phyloP scores from a whole-genome alignment of 2,113 vertebrate species.

The Orthonyx spaldingii region DNA sequence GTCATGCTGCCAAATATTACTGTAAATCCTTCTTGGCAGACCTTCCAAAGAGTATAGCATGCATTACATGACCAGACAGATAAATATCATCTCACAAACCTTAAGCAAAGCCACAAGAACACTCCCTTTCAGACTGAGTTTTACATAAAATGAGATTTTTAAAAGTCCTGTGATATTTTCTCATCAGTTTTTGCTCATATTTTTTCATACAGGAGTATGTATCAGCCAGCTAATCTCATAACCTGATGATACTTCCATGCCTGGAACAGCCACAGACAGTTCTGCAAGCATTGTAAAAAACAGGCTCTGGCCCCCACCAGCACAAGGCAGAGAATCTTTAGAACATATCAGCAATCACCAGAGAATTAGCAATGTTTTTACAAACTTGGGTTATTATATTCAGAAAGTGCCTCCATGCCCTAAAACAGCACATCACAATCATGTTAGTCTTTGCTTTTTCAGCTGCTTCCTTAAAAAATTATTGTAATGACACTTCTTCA shows the following conservation, averaged over 20 bases:
- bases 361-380: not conserved
- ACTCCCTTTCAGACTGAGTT: not conserved
- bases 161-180: not conserved
- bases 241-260: not conserved
- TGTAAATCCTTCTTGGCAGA: not conserved
- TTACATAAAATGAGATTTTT: not conserved
- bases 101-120: not conserved
- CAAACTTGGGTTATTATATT: not conserved
- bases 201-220: not conserved
- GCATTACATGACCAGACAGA: not conserved
- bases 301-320: not conserved
- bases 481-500: not conserved
- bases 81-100: not conserved
- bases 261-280: not conserved
- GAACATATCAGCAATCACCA: not conserved
- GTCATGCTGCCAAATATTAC: not conserved
- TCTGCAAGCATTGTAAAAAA: not conserved
- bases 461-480: not conserved
- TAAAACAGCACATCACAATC: not conserved
- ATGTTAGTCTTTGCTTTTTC: not conserved
- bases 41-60: not conserved
- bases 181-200: not conserved
- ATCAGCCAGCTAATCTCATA: not conserved
- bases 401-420: not conserved
- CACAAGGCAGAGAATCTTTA: not conserved